These are phyloP conservation scores for Eristalis tenax DNA, from an alignment of 2,888 invertebrate species.

Conservation along the genomic window DNA sequence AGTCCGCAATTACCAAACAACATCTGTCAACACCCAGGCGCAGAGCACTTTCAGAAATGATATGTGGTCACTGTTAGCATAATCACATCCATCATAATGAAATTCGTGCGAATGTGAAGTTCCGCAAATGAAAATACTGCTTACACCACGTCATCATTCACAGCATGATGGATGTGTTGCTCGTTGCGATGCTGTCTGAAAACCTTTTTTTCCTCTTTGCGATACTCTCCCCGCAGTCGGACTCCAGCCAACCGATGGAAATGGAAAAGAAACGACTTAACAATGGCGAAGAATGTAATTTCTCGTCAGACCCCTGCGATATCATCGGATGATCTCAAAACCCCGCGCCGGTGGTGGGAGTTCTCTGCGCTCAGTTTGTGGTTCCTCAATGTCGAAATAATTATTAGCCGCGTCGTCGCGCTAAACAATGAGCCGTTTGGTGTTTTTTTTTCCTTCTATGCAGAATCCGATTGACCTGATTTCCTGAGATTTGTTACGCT, in stretches of 20 bases:
- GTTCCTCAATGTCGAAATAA: conserved; percentile 77
- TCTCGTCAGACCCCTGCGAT: conserved; percentile 9
- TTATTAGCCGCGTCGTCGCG: conserved; percentile 46
- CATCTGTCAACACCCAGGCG: neutral
- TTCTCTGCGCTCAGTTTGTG: conserved; percentile 42
- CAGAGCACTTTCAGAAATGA: neutral
- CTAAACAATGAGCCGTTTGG: conserved; percentile 56
- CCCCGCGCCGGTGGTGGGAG: conserved; percentile 47
- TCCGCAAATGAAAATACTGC: conserved; percentile 1
- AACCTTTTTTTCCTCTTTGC: conserved; percentile 10
- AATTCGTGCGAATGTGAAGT: conserved; percentile 2
- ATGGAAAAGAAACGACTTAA: neutral
- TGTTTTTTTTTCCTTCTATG: neutral
- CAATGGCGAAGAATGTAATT: conserved; percentile 10
- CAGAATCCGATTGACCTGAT: conserved; percentile 67
- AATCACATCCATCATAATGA: conserved; percentile 8
- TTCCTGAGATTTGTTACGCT: conserved; percentile 14
- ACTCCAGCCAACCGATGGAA: neutral
- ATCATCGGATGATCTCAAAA: conserved; percentile 28
- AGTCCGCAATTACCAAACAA: neutral
- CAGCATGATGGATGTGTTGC: conserved; percentile 23
- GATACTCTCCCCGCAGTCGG: neutral
- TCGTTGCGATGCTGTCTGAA: conserved; percentile 25
- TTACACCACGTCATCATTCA: conserved; percentile 15
- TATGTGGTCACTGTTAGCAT: conserved; percentile 1